Base-by-base conservation (phyloP, 2,113 vertebrate genomes). In the Forbesichthys agassizii region DNA sequence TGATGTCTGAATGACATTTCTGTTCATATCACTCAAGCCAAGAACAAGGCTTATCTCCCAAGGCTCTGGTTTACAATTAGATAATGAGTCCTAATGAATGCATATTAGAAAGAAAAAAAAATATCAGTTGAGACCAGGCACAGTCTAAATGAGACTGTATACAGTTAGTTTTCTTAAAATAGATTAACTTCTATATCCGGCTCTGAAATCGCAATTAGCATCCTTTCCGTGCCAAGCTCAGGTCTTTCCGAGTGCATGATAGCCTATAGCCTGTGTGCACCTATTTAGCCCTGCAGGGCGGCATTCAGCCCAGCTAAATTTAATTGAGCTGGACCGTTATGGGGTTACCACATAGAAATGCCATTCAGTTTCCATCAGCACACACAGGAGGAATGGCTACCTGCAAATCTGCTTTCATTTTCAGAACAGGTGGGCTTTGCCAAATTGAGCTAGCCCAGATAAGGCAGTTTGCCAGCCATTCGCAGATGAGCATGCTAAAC, bases 81-180 rank as follows among this genome's bases (percentile, higher is more conserved):
- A 54, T 88, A 85, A 88, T 85, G 81, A 1, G 71, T 77, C 73
- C 49, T 85, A 79, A 89, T 87, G 76, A 86, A 78, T 81, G 86
- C 49, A 65, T 47, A 53, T 69, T n/a, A 13, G 82, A 80, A 75
- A 78, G 79, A 53, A 3, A 20, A 78, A 83, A 83, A 79, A 66
- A 79, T 79, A 75, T 78, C 75, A 75, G 81, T 79, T 82, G 61
- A 76, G 61, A 55, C 58, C 75, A 79, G 81, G 60, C 72, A 48
- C 61, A 61, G 18, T 52, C 71, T 65, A 77, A 84, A 82, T 82
- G 68, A 55, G 58, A 33, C 68, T 60, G 53, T 55, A 66, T 54
- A 59, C 48, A 53, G 68, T 69, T 79, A 73, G 42, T 18, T 61
- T 11, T 36, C 42, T 47, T 72, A 52, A 75, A 82, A 73, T 68